phyloP scores from a whole-genome alignment of 1,140 invertebrate genomes.

The Leptinotarsa texana region DNA sequence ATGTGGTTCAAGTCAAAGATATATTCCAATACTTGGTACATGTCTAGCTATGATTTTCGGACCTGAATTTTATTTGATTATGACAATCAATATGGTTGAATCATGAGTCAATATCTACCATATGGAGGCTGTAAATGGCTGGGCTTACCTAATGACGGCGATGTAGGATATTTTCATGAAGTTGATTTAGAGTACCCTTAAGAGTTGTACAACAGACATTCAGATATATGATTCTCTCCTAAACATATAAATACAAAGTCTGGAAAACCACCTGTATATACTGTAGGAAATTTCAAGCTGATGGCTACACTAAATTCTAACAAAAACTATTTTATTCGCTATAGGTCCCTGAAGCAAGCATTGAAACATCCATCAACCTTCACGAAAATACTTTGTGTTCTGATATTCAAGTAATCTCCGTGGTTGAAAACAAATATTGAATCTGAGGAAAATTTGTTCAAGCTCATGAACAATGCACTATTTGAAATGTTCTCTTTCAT shows the following conservation, averaged over 20 bases:
- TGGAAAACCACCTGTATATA: not conserved
- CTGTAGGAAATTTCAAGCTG: slow-evolving; percentile 43
- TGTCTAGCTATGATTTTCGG: too few species aligned
- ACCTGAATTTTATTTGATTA: too few species aligned
- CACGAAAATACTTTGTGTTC: slow-evolving; percentile 55
- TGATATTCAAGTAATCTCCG: slow-evolving; percentile 55
- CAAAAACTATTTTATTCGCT: slow-evolving; percentile 55
- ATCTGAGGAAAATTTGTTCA: too few species aligned
- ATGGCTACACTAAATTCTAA: slow-evolving; percentile 54
- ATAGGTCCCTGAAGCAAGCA: slow-evolving; percentile 58
- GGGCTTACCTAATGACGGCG: slow-evolving; percentile 7
- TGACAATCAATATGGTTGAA: too few species aligned
- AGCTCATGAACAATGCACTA: too few species aligned
- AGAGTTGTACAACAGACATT: slow-evolving; percentile 40
- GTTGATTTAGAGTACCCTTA: not conserved
- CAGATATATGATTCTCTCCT: slow-evolving; percentile 52
- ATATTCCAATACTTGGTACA: slow-evolving; percentile 52
- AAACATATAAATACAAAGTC: slow-evolving; percentile 21
- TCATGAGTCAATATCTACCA: too few species aligned
- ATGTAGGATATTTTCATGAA: slow-evolving; percentile 46
- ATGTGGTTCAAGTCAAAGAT: slow-evolving; percentile 9
- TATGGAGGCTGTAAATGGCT: too few species aligned
- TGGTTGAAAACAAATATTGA: not conserved
- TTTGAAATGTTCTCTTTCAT: slow-evolving; percentile 42
- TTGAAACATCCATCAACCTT: slow-evolving; percentile 52